Percentiles rank a stretch among this genome's conserved stretches.
phyloP scores from a whole-genome alignment of 2,113 vertebrate genomes.

The Neodontobutis hainanensis region DNA sequence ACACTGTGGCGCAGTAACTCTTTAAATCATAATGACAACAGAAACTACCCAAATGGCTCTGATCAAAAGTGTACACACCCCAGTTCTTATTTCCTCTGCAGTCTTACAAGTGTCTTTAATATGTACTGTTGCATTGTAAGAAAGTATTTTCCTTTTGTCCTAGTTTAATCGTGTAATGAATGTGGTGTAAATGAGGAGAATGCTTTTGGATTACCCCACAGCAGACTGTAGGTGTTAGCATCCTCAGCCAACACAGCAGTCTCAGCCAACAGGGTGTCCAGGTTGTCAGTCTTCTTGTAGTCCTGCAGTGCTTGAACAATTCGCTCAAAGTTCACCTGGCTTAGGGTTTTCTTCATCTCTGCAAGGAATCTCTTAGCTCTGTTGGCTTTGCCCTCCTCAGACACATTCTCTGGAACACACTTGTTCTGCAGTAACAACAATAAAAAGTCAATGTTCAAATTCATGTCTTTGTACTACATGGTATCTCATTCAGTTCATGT shows the following conservation, averaged over 20 bases:
- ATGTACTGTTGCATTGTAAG: too few relatives aligned
- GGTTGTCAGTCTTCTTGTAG: slow-evolving; percentile 85
- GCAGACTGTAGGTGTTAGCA: slow-evolving; percentile 80
- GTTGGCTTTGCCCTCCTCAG: slow-evolving; percentile 48
- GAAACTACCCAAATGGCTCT: too few relatives aligned
- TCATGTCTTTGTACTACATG: too few relatives aligned
- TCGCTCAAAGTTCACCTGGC: slow-evolving; percentile 82
- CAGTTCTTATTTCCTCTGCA: too few relatives aligned
- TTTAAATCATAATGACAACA: too few relatives aligned
- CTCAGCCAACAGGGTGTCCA: slow-evolving; percentile 75
- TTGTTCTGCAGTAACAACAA: slow-evolving; percentile 36
- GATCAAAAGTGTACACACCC: too few relatives aligned
- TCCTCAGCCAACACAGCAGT: slow-evolving; percentile 81
- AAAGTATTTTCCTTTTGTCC: too few relatives aligned
- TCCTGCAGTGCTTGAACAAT: slow-evolving; percentile 83
- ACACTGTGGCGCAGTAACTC: too few relatives aligned
- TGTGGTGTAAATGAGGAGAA: too few relatives aligned
- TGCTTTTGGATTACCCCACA: slow-evolving; percentile 77
- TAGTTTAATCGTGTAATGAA: too few relatives aligned
- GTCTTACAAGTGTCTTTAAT: too few relatives aligned
- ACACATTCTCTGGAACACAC: neutral
- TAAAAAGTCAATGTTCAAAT: neutral
- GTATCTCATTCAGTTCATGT: too few relatives aligned
- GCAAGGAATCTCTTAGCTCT: slow-evolving; percentile 80
- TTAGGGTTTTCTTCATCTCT: slow-evolving; percentile 85